A percentile compares a stretch with the other conserved stretches of the same genome.
These are phyloP conservation scores for Lichenostomus cassidix DNA, from an alignment of 2,113 vertebrate genomes.

Conservation along the genomic window DNA sequence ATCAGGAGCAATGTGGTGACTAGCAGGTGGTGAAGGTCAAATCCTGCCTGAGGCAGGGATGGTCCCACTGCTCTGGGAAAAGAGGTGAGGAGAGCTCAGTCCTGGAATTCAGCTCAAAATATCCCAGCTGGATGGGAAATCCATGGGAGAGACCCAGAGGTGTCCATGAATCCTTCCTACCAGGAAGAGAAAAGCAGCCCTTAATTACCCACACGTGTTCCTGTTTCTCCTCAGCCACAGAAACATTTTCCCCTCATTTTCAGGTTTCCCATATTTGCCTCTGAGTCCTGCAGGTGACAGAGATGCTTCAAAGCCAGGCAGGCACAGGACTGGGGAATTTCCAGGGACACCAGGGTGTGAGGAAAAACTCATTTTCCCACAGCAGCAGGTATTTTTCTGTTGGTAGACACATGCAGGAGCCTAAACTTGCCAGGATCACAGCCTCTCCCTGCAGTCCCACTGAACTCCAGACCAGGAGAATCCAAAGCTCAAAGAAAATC, in stretches of 20 bases:
- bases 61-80: not conserved
- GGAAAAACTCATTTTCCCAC: not conserved
- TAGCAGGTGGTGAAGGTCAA: not conserved
- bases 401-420: not conserved
- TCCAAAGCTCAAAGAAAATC: not conserved
- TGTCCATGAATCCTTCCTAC: not conserved
- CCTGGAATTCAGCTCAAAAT: not conserved
- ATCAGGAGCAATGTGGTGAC: accelerated
- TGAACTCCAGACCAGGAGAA: not conserved
- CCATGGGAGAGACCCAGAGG: not conserved
- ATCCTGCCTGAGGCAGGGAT: not conserved
- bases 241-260: accelerated
- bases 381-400: not conserved
- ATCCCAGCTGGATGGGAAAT: not conserved
- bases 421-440: not conserved
- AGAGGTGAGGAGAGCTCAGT: not conserved
- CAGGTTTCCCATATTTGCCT: accelerated
- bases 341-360: not conserved
- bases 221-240: not conserved
- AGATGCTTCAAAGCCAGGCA: not conserved
- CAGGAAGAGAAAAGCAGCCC: accelerated
- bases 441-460: not conserved
- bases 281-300: not conserved
- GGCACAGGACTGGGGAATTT: accelerated
- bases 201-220: accelerated